Conservation (phyloP, 2,797 vertebrate species). For the Tenualosa thibaudeaui region DNA sequence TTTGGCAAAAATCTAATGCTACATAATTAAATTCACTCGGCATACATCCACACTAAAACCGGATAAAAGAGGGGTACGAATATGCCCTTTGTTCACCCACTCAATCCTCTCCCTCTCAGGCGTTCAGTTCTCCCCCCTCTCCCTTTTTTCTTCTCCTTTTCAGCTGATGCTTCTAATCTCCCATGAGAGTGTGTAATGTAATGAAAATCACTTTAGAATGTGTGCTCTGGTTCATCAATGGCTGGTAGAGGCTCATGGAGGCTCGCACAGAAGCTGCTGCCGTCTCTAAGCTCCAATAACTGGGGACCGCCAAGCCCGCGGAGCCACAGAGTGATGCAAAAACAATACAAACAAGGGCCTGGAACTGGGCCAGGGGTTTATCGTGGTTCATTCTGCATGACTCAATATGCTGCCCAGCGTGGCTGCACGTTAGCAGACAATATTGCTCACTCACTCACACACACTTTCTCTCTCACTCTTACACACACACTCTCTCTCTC, state of each 20-base stretch:
- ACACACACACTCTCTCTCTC: not conserved
- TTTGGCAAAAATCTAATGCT: too few relatives aligned
- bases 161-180: constrained; percentile 52
- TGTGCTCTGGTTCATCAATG: constrained; percentile 37
- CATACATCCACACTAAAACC: not conserved
- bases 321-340: constrained; percentile 20
- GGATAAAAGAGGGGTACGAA: not conserved
- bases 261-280: constrained; percentile 35
- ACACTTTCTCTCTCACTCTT: not conserved
- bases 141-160: not conserved
- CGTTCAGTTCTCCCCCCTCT: not conserved
- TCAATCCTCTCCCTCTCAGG: not conserved
- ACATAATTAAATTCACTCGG: not conserved
- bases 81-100: not conserved
- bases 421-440: constrained; percentile 24
- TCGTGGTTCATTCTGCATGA: not conserved
- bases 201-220: constrained; percentile 59
- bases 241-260: constrained; percentile 10
- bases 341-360: constrained; percentile 21
- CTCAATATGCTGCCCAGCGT: constrained; percentile 29
- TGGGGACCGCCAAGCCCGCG: not conserved
- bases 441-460: not conserved
- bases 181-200: constrained; percentile 43
- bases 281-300: constrained; percentile 23
- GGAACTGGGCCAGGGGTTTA: constrained; percentile 10